Evolutionary conservation across 2,113 vertebrate genomes (phyloP).

Genomic region (Leucoraja erinaceus): DNA sequence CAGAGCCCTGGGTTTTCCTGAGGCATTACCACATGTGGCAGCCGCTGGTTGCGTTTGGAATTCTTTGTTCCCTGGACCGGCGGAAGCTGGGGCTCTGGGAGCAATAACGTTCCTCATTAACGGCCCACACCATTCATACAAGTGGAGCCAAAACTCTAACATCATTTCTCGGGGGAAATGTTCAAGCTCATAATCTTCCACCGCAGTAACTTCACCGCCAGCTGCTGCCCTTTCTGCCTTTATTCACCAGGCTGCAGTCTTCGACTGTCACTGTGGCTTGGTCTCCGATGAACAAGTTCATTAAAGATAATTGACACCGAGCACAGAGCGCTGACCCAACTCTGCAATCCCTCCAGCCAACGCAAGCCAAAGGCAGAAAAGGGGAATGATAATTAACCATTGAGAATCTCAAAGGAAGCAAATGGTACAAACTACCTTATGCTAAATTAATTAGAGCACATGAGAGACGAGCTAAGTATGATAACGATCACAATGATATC

Average conservation of each 20-base stretch:
- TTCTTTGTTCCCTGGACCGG: not conserved
- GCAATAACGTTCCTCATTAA: conserved; percentile 12
- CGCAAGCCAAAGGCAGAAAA: not conserved
- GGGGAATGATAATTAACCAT: not conserved
- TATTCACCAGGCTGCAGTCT: not conserved
- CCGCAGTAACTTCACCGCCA: not conserved
- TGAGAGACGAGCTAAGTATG: not conserved
- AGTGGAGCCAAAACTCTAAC: not conserved
- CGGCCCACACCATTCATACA: not conserved
- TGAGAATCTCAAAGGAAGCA: not conserved
- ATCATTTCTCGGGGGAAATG: not conserved
- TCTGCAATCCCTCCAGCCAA: not conserved
- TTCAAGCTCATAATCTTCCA: conserved; percentile 24
- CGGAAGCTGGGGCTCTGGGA: not conserved
- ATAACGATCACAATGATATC: not conserved
- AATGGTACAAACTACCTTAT: not conserved
- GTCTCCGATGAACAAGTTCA: conserved; percentile 17
- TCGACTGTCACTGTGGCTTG: not conserved
- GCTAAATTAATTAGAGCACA: conserved; percentile 10
- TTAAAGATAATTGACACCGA: conserved; percentile 30
- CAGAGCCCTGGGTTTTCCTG: not conserved
- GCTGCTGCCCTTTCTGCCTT: conserved; percentile 3
- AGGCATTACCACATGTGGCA: not conserved
- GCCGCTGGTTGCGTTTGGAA: not conserved
- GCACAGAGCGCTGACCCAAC: not conserved